Evolutionary conservation across 1,140 invertebrate species (phyloP).

Genomic region (Octopus bimaculoides): DNA sequence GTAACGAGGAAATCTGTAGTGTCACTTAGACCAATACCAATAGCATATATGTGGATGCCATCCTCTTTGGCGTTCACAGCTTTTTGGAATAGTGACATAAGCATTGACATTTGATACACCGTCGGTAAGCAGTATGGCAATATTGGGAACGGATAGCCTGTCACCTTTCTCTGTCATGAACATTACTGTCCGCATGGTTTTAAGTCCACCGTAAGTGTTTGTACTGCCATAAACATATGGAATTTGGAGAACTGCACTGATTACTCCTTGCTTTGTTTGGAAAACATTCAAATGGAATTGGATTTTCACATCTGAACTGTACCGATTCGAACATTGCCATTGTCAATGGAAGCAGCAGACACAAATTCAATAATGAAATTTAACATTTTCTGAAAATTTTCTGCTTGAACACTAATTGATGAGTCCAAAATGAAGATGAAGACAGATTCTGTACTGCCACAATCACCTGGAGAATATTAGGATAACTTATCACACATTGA

Average conservation of each 20-base stretch:
- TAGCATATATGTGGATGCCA: constrained; percentile 40
- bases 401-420: constrained; percentile 42
- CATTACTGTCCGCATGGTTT: constrained; percentile 31
- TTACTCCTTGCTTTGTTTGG: constrained; percentile 28
- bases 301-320: constrained; percentile 28
- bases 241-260: constrained; percentile 34
- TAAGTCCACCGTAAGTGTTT: constrained; percentile 37
- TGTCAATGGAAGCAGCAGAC: constrained; percentile 32
- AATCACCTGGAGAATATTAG: constrained; percentile 19
- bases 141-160: constrained; percentile 34
- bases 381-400: constrained; percentile 41
- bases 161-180: constrained; percentile 37
- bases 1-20: constrained; percentile 29
- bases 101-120: constrained; percentile 44
- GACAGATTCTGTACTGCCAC: constrained; percentile 28
- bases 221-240: constrained; percentile 39
- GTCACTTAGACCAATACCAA: constrained; percentile 41
- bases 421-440: constrained; percentile 48
- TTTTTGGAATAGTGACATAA: constrained; percentile 37
- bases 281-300: constrained; percentile 35
- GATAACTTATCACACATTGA: not conserved
- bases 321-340: constrained; percentile 33
- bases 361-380: constrained; percentile 42
- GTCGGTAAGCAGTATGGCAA: constrained; percentile 42
- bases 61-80: constrained; percentile 24